phyloP scores from a whole-genome alignment of 2,113 vertebrate genomes.

The Dendrocopos noguchii region DNA sequence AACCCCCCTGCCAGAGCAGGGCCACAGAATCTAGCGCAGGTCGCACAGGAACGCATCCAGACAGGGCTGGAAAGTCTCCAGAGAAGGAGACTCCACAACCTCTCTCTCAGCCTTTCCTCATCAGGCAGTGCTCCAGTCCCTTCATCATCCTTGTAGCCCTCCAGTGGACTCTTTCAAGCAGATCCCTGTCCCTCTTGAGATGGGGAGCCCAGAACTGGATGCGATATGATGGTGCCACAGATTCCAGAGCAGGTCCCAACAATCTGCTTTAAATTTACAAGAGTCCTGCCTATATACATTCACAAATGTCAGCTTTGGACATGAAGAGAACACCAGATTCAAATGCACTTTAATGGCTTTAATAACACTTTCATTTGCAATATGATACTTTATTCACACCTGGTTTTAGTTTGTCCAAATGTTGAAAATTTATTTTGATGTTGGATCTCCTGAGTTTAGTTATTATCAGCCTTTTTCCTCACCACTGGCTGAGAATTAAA shows the following conservation, averaged over 20 bases:
- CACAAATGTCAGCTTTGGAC: conserved; percentile 62
- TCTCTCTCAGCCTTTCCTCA: no score
- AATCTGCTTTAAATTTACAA: conserved; percentile 53
- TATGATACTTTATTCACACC: conserved; percentile 65
- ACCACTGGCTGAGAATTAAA: conserved; percentile 20
- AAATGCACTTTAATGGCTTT: conserved; percentile 58
- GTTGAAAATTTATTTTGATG: conserved; percentile 62
- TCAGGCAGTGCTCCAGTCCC: no score
- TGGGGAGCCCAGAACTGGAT: no score
- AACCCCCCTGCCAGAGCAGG: no score
- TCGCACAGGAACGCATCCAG: no score
- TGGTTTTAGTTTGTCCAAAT: conserved; percentile 65
- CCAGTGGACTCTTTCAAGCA: no score
- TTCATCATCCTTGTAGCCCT: no score
- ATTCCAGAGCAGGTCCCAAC: conserved; percentile 4
- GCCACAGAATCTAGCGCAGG: no score
- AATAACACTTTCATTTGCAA: conserved; percentile 44
- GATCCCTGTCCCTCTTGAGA: no score
- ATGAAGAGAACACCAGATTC: conserved; percentile 30
- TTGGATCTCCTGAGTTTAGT: conserved; percentile 32
- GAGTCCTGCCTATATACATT: conserved; percentile 2
- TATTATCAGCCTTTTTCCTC: conserved; percentile 29
- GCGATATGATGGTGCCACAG: neutral
- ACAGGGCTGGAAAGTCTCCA: no score
- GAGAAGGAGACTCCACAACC: no score